A percentile compares a stretch with the other conserved stretches of the same genome.
phyloP scores from a whole-genome alignment of 2,113 vertebrate genomes.

The Nannospalax galili region DNA sequence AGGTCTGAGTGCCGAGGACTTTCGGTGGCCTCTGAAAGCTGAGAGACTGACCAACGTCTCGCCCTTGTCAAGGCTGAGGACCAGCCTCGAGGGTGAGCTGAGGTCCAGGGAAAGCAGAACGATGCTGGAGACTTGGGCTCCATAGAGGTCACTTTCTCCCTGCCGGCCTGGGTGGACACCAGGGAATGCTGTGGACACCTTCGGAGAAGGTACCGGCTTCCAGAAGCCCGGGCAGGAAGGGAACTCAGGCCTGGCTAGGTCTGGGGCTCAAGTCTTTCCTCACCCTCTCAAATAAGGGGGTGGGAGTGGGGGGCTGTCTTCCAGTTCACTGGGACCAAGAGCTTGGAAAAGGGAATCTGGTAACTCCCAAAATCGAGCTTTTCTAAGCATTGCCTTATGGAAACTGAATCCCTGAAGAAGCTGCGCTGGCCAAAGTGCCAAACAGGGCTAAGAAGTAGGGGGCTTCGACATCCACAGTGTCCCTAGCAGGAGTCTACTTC shows the following conservation, averaged over 20 bases:
- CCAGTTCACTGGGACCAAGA: not conserved
- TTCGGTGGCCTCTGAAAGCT: no score
- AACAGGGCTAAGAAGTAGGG: not conserved
- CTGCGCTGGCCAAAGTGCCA: not conserved
- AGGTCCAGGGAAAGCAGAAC: not conserved
- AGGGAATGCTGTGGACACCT: not conserved
- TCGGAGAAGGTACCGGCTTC: not conserved
- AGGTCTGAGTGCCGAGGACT: not conserved
- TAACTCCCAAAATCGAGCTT: not conserved
- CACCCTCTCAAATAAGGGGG: no score
- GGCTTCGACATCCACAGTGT: no score
- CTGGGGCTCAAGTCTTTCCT: not conserved
- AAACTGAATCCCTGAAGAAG: not conserved
- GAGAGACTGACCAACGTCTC: not conserved
- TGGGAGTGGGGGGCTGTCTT: no score
- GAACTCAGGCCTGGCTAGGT: not conserved
- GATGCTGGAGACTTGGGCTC: not conserved
- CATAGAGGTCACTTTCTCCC: no score
- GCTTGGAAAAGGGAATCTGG: not conserved
- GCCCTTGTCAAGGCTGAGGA: not conserved
- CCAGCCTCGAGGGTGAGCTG: not conserved
- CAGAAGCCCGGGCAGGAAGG: not conserved
- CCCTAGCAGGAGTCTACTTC: not conserved
- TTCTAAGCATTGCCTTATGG: not conserved
- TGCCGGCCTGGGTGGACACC: rapidly evolving